These are phyloP conservation scores for Menidia beryllina DNA, from an alignment of 2,113 vertebrate genomes.

Conservation along the genomic window DNA sequence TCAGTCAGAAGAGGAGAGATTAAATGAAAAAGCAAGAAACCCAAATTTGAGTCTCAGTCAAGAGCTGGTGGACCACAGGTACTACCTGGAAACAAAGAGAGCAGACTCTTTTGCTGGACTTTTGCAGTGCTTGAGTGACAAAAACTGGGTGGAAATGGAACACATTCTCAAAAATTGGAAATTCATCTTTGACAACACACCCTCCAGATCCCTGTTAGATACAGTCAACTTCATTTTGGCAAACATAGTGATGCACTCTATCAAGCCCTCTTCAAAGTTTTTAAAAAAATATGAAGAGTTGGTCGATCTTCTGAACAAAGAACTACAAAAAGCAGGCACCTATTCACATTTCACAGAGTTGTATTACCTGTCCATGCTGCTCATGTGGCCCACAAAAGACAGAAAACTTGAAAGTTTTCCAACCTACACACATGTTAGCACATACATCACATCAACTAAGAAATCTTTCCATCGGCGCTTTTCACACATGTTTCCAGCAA, in stretches of 20 bases:
- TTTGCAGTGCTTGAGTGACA: slow-evolving; percentile 46
- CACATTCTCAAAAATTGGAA: slow-evolving; percentile 36
- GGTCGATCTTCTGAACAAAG: slow-evolving; percentile 40
- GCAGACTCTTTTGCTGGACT: slow-evolving; percentile 62
- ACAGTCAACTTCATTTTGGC: slow-evolving; percentile 58
- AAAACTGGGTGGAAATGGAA: slow-evolving; percentile 22
- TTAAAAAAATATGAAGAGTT: slow-evolving; percentile 46
- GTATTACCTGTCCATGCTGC: slow-evolving; percentile 61
- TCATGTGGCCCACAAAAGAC: slow-evolving; percentile 56
- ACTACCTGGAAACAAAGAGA: slow-evolving; percentile 43
- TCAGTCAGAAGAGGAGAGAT: slow-evolving; percentile 35
- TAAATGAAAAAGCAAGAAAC: slow-evolving; percentile 41
- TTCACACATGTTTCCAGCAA: slow-evolving; percentile 45
- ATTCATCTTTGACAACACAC: slow-evolving; percentile 23
- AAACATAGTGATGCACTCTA: slow-evolving; percentile 62
- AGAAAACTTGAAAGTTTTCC: neutral
- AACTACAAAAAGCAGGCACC: slow-evolving; percentile 41
- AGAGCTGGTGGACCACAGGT: slow-evolving; percentile 25
- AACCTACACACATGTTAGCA: slow-evolving; percentile 31
- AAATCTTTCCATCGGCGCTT: slow-evolving; percentile 54
- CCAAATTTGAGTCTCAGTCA: slow-evolving; percentile 49
- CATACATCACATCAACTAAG: slow-evolving; percentile 36
- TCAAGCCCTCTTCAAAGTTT: slow-evolving; percentile 28
- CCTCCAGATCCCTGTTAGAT: neutral
- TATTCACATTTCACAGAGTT: slow-evolving; percentile 49